phyloP scores from a whole-genome alignment of 1,140 invertebrate genomes.

The Procambarus clarkii region DNA sequence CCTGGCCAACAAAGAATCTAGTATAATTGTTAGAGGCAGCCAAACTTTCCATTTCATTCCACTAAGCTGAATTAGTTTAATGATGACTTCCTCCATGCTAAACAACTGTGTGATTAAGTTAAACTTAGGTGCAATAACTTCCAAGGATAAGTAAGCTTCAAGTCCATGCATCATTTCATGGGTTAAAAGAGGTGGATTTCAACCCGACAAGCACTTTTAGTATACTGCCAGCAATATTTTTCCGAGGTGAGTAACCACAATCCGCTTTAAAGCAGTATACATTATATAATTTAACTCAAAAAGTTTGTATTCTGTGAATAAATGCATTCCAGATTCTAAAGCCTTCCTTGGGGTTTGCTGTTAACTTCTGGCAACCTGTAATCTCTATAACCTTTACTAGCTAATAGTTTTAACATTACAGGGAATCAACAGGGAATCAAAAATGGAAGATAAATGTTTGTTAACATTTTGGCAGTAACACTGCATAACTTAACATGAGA shows the following conservation, averaged over 20 bases:
- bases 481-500: constrained; percentile 6
- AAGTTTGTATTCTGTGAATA: not conserved
- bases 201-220: not conserved
- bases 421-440: constrained; percentile 23
- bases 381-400: not conserved
- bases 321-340: not conserved
- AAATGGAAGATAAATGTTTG: constrained; percentile 37
- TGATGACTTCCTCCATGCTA: constrained; percentile 35
- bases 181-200: not conserved
- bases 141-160: not conserved
- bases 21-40: not conserved
- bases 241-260: not conserved
- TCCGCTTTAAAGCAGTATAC: constrained; percentile 10
- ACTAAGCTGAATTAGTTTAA: not conserved
- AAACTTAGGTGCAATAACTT: constrained; percentile 28
- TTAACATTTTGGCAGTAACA: constrained; percentile 1
- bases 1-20: not conserved
- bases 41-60: constrained; percentile 15
- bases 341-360: not conserved
- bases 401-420: constrained; percentile 33
- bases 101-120: not conserved
- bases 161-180: constrained; percentile 1
- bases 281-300: not conserved
- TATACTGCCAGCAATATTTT: not conserved
- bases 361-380: not conserved